These are phyloP conservation scores for Agelastica alni DNA, from an alignment of 2,888 invertebrate genomes.

Conservation along the genomic window DNA sequence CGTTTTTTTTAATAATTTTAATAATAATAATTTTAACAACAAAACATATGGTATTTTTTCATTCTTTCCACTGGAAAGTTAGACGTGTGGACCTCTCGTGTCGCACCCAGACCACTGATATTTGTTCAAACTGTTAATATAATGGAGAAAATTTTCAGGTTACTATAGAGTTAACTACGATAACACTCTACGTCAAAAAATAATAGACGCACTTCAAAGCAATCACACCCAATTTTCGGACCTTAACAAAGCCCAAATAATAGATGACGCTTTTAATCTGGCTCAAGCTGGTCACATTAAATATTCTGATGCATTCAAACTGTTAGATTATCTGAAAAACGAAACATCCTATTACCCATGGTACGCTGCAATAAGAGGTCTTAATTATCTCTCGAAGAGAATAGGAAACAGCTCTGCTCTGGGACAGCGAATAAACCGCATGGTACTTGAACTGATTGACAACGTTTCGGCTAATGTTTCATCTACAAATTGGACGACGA, in stretches of 20 bases:
- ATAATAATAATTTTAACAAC: too few species aligned
- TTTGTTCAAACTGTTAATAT: too few species aligned
- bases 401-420: slow-evolving; percentile 23
- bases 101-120: too few species aligned
- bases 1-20: too few species aligned
- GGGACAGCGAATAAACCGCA: background rate
- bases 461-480: slow-evolving; percentile 23
- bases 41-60: too few species aligned
- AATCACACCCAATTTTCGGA: slow-evolving; percentile 61
- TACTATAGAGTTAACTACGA: slow-evolving; percentile 73
- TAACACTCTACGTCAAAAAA: slow-evolving; percentile 60
- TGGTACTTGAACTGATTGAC: slow-evolving; percentile 23
- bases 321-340: slow-evolving; percentile 69
- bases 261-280: slow-evolving; percentile 78
- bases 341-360: slow-evolving; percentile 78
- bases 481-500: slow-evolving; percentile 16
- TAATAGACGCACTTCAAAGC: slow-evolving; percentile 55
- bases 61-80: too few species aligned
- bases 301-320: slow-evolving; percentile 66
- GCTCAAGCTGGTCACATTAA: slow-evolving; percentile 66
- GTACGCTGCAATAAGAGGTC: slow-evolving; percentile 66
- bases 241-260: slow-evolving; percentile 73
- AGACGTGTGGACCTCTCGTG: too few species aligned
- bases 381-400: slow-evolving; percentile 45
- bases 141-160: slow-evolving; percentile 60